Evolutionary conservation across 2,888 invertebrate genomes (phyloP).

Genomic region (Clitarchus hookeri): DNA sequence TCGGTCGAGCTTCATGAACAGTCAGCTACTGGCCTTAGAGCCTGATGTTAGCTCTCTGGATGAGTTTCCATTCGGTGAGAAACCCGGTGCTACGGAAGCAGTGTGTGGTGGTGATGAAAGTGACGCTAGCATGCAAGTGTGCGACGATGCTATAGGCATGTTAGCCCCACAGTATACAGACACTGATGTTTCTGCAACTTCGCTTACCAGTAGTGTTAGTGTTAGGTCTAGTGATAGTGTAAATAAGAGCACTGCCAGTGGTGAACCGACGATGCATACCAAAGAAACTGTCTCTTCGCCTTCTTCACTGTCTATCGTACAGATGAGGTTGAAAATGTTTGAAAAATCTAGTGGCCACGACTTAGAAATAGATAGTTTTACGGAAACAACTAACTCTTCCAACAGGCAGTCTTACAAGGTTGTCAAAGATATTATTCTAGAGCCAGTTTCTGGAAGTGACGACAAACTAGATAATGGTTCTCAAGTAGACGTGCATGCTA

Average conservation of each 20-base stretch:
- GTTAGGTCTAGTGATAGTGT: background rate
- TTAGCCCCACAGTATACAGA: background rate
- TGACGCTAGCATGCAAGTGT: background rate
- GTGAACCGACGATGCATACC: constrained; percentile 27
- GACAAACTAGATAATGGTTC: background rate
- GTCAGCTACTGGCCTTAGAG: constrained; percentile 46
- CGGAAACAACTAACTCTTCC: background rate
- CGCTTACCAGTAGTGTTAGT: constrained; percentile 7
- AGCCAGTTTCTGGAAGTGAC: background rate
- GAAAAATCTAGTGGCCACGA: constrained; percentile 46
- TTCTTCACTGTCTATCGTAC: constrained; percentile 51
- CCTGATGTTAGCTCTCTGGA: background rate
- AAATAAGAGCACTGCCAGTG: background rate
- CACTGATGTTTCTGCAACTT: background rate
- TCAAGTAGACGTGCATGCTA: background rate
- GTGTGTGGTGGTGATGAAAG: constrained; percentile 1
- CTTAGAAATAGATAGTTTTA: background rate
- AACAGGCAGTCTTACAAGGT: background rate
- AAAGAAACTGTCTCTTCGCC: constrained; percentile 38
- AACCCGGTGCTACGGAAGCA: background rate
- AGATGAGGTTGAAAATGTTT: constrained; percentile 54
- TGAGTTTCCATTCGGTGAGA: background rate
- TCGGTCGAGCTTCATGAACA: constrained; percentile 55
- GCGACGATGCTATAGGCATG: background rate
- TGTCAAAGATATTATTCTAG: background rate